A percentile compares a stretch with the other conserved stretches of the same genome.
These are phyloP conservation scores for Sphecodes monilicornis DNA, from an alignment of 2,888 invertebrate genomes.

Conservation along the genomic window DNA sequence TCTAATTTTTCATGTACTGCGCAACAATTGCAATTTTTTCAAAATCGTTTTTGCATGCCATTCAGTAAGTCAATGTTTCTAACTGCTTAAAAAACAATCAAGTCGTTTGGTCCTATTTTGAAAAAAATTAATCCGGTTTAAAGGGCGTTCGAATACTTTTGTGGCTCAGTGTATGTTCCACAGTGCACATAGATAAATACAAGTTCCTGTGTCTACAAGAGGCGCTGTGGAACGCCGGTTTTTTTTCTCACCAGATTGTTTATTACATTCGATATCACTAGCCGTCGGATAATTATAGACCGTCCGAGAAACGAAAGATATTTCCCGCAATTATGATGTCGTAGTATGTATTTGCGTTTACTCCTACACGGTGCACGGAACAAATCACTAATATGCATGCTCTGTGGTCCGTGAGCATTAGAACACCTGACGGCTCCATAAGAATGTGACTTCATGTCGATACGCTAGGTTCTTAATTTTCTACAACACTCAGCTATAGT, in stretches of 20 bases:
- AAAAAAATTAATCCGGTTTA: no score
- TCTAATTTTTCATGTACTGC: no score
- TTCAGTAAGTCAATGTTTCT: no score
- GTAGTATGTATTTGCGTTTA: slow-evolving; percentile 13
- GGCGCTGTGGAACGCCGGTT: background rate
- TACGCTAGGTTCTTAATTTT: background rate
- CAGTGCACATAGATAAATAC: background rate
- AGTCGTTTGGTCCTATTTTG: no score
- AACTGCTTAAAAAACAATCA: no score
- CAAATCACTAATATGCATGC: slow-evolving; percentile 17
- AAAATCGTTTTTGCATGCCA: no score
- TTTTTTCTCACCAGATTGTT: slow-evolving; percentile 29
- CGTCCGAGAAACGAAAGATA: slow-evolving; percentile 15
- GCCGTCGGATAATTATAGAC: slow-evolving; percentile 46
- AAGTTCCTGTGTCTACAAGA: background rate
- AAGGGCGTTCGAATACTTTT: no score
- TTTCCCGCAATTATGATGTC: slow-evolving; percentile 44
- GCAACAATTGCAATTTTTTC: no score
- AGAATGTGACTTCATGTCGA: background rate
- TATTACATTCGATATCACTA: slow-evolving; percentile 31
- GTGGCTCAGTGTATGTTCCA: no score
- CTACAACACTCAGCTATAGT: background rate
- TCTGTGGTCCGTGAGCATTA: background rate
- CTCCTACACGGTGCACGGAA: slow-evolving; percentile 9
- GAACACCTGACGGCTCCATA: background rate